These are phyloP conservation scores for Helleia helle DNA, from an alignment of 2,888 invertebrate species.

Conservation along the genomic window DNA sequence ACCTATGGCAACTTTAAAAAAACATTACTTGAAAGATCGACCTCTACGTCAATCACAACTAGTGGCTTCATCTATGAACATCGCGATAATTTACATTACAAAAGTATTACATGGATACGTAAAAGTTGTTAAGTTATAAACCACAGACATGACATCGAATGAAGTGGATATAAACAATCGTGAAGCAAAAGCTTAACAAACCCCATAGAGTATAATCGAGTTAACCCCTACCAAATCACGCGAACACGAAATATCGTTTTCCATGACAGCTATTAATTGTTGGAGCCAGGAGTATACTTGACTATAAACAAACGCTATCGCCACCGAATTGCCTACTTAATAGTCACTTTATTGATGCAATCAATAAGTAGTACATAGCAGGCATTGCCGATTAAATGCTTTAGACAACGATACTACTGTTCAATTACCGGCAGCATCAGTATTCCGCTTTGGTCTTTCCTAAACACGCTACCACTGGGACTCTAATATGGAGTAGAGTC, in stretches of 20 bases:
- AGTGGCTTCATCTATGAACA: too few relatives aligned
- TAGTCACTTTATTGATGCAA: constrained; percentile 43
- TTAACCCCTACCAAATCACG: constrained; percentile 56
- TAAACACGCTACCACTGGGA: too few relatives aligned
- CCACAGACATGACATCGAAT: constrained; percentile 1
- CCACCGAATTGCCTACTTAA: constrained; percentile 38
- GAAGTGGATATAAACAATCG: constrained; percentile 22
- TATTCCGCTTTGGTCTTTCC: too few relatives aligned
- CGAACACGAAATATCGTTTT: constrained; percentile 49
- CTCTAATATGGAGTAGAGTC: too few relatives aligned
- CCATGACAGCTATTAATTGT: constrained; percentile 46
- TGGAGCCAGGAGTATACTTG: constrained; percentile 44
- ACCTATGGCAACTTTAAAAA: too few relatives aligned
- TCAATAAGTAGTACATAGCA: constrained; percentile 27
- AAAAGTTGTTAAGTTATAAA: background rate
- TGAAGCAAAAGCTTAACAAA: constrained; percentile 37
- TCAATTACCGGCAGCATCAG: too few relatives aligned
- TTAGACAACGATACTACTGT: too few relatives aligned
- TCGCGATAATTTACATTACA: too few relatives aligned
- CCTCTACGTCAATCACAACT: too few relatives aligned
- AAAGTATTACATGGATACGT: too few relatives aligned
- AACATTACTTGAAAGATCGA: too few relatives aligned
- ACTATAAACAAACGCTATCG: constrained; percentile 50
- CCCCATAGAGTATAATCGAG: constrained; percentile 48
- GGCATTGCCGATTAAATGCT: background rate